Conservation (phyloP, 2,888 invertebrate species). For the Heliconius hortense region DNA sequence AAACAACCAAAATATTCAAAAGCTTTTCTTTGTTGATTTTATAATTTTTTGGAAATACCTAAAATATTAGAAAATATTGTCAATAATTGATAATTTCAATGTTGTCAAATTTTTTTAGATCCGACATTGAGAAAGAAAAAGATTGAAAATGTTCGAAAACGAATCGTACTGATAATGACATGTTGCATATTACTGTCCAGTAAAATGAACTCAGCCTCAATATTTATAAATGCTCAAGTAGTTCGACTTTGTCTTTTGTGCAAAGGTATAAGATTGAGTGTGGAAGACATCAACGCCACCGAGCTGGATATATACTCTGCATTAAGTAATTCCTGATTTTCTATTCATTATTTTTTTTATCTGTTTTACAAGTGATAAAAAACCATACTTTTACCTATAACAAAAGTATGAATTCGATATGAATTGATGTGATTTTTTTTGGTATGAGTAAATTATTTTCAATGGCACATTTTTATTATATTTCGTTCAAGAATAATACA, state of each 20-base stretch:
- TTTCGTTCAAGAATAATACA: neutral
- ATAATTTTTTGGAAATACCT: neutral
- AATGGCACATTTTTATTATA: too few relatives aligned
- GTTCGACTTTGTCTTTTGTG: conserved; percentile 47
- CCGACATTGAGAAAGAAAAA: neutral
- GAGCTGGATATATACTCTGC: neutral
- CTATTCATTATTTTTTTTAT: neutral
- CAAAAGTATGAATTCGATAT: too few relatives aligned
- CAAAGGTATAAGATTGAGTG: conserved; percentile 44
- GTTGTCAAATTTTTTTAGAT: conserved; percentile 18
- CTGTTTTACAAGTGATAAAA: too few relatives aligned
- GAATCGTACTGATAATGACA: conserved; percentile 50
- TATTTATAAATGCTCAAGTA: conserved; percentile 42
- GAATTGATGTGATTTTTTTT: too few relatives aligned
- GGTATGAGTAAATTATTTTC: too few relatives aligned
- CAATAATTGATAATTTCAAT: neutral
- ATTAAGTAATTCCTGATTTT: conserved; percentile 12
- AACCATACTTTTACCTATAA: too few relatives aligned
- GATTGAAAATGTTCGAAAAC: conserved; percentile 8
- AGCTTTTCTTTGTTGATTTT: neutral
- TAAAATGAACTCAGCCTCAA: conserved; percentile 54
- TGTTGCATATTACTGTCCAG: conserved; percentile 56
- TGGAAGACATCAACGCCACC: conserved; percentile 47
- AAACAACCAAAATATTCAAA: neutral
- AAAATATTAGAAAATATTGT: neutral